Evolutionary conservation across 2,113 vertebrate genomes (phyloP).

Genomic region (Lepus europaeus): DNA sequence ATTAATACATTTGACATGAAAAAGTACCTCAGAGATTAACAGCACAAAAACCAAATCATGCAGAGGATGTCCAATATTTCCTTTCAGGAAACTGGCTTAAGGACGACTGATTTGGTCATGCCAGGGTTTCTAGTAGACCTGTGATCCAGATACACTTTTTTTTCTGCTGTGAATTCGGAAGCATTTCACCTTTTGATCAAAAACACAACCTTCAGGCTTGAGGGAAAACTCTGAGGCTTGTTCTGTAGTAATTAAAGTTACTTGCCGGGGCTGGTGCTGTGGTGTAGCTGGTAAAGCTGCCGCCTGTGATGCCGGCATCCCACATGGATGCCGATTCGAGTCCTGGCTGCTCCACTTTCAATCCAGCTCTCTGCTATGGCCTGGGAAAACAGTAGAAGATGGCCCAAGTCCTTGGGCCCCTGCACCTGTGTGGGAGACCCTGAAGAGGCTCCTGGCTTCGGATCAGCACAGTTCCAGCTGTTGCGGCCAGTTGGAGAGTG

Average conservation of each 20-base stretch:
- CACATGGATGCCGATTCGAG: no score
- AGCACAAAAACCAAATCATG: conserved; percentile 60
- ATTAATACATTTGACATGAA: conserved; percentile 48
- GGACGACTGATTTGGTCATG: not conserved
- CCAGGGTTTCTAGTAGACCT: not conserved
- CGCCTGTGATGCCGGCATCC: no score
- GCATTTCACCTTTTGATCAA: conserved; percentile 20
- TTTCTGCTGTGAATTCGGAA: conserved; percentile 49
- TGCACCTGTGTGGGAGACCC: no score
- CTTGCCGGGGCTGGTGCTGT: not conserved
- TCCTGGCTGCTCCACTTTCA: no score
- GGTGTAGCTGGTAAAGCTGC: no score
- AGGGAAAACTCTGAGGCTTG: conserved; percentile 32
- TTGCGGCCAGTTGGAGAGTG: no score
- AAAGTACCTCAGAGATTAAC: conserved; percentile 26
- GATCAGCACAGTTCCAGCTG: no score
- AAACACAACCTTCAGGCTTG: not conserved
- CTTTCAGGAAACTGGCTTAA: conserved; percentile 52
- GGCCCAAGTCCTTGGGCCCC: no score
- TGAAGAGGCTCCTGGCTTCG: no score
- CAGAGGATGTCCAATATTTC: conserved; percentile 25
- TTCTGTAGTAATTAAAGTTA: not conserved
- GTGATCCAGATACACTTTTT: conserved; percentile 3
- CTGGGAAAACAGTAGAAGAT: no score
- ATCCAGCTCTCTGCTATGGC: no score